These are phyloP conservation scores for Heteromormyrus szaboi DNA, from an alignment of 2,797 vertebrate genomes.

Conservation along the genomic window DNA sequence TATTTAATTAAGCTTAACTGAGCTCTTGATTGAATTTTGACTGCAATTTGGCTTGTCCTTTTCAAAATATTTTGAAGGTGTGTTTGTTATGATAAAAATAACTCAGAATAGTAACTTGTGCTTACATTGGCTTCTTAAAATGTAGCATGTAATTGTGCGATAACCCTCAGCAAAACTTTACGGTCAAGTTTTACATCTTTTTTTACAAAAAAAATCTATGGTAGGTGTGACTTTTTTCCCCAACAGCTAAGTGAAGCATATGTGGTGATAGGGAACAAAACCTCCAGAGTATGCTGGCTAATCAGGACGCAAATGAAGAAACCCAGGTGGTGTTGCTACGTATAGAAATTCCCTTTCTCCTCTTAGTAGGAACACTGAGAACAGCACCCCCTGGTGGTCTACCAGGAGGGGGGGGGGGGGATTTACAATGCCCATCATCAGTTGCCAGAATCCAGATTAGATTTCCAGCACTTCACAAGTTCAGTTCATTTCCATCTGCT, in stretches of 20 bases:
- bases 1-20: constrained; percentile 14
- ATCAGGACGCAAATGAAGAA: not conserved
- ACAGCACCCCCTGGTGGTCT: constrained; percentile 39
- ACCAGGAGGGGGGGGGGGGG: not conserved
- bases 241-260: not conserved
- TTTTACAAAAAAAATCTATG: not conserved
- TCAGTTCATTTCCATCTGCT: constrained; percentile 48
- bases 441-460: constrained; percentile 36
- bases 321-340: not conserved
- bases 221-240: not conserved
- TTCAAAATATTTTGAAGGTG: not conserved
- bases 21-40: constrained; percentile 9
- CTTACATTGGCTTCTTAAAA: not conserved
- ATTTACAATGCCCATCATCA: constrained; percentile 31
- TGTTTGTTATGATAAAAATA: not conserved
- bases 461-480: constrained; percentile 26
- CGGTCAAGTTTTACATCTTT: not conserved
- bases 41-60: not conserved
- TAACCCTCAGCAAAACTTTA: not conserved
- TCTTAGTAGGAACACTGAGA: constrained; percentile 35
- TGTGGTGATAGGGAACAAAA: not conserved
- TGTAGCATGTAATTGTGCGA: not conserved
- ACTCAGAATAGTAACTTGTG: not conserved
- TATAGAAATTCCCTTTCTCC: constrained; percentile 25
- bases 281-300: not conserved